Evolutionary conservation across 2,888 invertebrate species (phyloP), one percentile per base, ranked within the genome.

Genomic region (Apoderus coryli): DNA sequence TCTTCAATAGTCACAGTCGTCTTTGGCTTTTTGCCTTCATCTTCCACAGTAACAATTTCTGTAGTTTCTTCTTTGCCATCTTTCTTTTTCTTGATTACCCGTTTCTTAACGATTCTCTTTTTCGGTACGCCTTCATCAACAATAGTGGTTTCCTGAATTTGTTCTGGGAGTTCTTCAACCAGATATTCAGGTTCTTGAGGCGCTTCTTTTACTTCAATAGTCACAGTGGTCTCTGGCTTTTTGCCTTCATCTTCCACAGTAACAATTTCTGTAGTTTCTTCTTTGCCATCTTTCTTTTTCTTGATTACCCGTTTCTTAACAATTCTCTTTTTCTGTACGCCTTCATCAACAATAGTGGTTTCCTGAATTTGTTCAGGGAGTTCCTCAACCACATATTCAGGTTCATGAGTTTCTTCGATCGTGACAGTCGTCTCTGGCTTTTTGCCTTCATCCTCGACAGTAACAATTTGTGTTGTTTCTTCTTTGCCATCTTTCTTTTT

Each of bases 241-340:
- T 55, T 58, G 25, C 61, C 60, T 35, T 60, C 60, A 41, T 63
- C 44, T 53, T 60, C 40, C 41, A 56, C 46, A 47, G 48, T 56
- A 13, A 52, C 52, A 33, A 53, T 60, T 11, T 46, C 57, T 55
- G 35, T 53, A 25, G 34, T 14, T 42, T 63, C 61, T 25, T 58
- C 51, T 40, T 50, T 55, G 25, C 49, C 44, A 34, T 50, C 59
- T 39, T 43, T 56, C 3, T 52, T 53, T 38, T 58, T 61, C 29
- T 51, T 61, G 25, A 60, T 55, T 1, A 53, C 40, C 15, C 59
- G 50, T 22, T 54, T 60, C 24, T 55, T 58, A 16, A 52, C 53
- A 2, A 49, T 37, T 34, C 44, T 47, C 19, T 43, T 48, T 34
- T 29, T 44, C 16, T 31, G 36, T 32, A 40, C 34, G 13, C 43